These are phyloP conservation scores for Agapostemon virescens DNA, from an alignment of 2,888 invertebrate species.

Conservation along the genomic window DNA sequence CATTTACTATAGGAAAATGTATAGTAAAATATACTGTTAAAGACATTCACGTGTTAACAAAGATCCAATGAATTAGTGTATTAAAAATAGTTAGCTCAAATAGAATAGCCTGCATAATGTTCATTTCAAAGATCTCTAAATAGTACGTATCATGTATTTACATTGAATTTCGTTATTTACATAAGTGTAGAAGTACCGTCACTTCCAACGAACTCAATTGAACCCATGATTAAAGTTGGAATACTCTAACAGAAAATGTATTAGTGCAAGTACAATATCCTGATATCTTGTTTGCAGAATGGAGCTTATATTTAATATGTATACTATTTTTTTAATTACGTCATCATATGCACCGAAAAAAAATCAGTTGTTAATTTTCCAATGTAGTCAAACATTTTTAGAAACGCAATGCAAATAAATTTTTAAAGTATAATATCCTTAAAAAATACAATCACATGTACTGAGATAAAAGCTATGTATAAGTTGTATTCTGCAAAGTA, in stretches of 20 bases:
- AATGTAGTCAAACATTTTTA: slow-evolving; percentile 8
- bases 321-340: background rate
- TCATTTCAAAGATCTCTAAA: slow-evolving; percentile 50
- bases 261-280: slow-evolving; percentile 25
- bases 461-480: background rate
- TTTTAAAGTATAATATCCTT: slow-evolving; percentile 3
- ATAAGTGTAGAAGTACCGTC: slow-evolving; percentile 44
- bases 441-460: background rate
- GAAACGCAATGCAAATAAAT: slow-evolving; percentile 15
- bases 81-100: slow-evolving; percentile 56
- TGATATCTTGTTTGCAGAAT: slow-evolving; percentile 30
- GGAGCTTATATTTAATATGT: slow-evolving; percentile 28
- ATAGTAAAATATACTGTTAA: slow-evolving; percentile 44
- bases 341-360: background rate
- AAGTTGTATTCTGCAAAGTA: slow-evolving; percentile 43
- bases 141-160: slow-evolving; percentile 56
- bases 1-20: slow-evolving; percentile 27
- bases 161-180: slow-evolving; percentile 64
- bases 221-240: slow-evolving; percentile 44
- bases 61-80: slow-evolving; percentile 27
- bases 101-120: slow-evolving; percentile 59
- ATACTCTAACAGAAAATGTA: slow-evolving; percentile 44
- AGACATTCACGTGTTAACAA: slow-evolving; percentile 34
- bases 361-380: slow-evolving; percentile 11
- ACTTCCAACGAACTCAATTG: slow-evolving; percentile 37